Percentiles rank a stretch among this genome's conserved stretches.
phyloP scores from a whole-genome alignment of 1,140 invertebrate species.

The Drosophila azteca region DNA sequence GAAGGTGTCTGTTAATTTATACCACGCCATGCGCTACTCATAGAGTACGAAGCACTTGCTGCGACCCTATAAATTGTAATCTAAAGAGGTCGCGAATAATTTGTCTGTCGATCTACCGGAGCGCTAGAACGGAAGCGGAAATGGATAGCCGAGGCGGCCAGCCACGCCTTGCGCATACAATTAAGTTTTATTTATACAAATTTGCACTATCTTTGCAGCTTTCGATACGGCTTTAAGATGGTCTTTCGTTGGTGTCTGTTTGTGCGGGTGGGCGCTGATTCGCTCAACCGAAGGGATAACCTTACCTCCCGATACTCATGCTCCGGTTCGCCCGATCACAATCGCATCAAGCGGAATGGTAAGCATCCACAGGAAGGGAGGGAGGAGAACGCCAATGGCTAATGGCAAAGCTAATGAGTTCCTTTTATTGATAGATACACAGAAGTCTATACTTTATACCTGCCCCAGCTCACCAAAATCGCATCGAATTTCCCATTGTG shows the following conservation, averaged over 20 bases:
- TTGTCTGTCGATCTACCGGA: constrained; percentile 11
- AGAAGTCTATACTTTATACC: constrained; percentile 82
- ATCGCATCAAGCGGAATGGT: constrained; percentile 89
- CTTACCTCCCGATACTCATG: constrained; percentile 89
- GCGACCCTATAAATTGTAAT: neutral
- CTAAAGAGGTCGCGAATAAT: neutral
- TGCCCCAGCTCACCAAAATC: constrained; percentile 80
- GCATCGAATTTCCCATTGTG: constrained; percentile 78
- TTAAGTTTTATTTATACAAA: neutral
- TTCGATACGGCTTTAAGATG: constrained; percentile 93
- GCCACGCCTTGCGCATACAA: no score
- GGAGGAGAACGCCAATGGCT: neutral
- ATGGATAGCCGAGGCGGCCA: constrained; percentile 7
- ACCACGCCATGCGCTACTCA: neutral
- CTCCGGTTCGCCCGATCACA: constrained; percentile 89
- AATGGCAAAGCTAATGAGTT: constrained; percentile 17
- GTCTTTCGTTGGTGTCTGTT: constrained; percentile 93
- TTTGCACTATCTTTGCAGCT: constrained; percentile 85
- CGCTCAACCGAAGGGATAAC: constrained; percentile 87
- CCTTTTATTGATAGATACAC: constrained; percentile 64
- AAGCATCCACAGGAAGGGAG: constrained; percentile 53
- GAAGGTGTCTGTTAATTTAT: constrained; percentile 28
- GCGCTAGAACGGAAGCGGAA: constrained; percentile 6
- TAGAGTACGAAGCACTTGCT: constrained; percentile 23
- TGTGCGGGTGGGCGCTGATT: constrained; percentile 87